phyloP scores from a whole-genome alignment of 2,113 vertebrate genomes.

The Pavo muticus region DNA sequence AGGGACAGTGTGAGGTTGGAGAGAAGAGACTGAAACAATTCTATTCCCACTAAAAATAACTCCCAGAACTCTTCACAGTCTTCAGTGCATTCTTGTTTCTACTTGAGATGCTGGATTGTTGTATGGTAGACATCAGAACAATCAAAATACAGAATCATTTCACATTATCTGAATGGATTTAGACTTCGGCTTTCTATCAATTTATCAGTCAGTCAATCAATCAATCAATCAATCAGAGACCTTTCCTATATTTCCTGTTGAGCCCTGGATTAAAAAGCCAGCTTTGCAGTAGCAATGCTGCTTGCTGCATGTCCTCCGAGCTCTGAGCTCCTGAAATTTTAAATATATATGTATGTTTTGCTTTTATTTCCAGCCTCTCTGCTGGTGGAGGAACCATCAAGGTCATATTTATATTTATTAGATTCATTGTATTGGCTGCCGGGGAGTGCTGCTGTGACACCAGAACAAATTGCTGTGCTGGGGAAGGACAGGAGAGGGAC shows the following conservation, averaged over 20 bases:
- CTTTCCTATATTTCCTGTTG: not conserved
- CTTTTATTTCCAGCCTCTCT: not conserved
- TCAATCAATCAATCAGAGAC: not conserved
- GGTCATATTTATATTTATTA: slow-evolving; percentile 1
- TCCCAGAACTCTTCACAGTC: too few relatives aligned
- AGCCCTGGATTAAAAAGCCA: accelerated
- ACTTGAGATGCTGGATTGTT: not conserved
- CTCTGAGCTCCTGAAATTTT: not conserved
- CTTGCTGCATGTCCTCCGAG: accelerated
- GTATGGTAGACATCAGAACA: too few relatives aligned
- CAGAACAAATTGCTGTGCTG: not conserved
- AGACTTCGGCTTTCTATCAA: not conserved
- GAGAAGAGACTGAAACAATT: not conserved
- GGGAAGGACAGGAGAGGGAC: not conserved
- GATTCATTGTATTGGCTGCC: not conserved
- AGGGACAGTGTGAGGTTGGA: not conserved
- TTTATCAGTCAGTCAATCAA: not conserved
- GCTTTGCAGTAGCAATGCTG: not conserved
- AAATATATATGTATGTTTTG: not conserved
- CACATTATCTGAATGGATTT: not conserved
- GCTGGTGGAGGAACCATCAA: not conserved
- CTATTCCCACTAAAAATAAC: not conserved
- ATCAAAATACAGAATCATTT: not conserved
- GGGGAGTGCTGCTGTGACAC: not conserved
- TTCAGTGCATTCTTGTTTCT: not conserved